Evolutionary conservation across 2,113 vertebrate species (phyloP).

Genomic region (Proterorhinus semilunaris): DNA sequence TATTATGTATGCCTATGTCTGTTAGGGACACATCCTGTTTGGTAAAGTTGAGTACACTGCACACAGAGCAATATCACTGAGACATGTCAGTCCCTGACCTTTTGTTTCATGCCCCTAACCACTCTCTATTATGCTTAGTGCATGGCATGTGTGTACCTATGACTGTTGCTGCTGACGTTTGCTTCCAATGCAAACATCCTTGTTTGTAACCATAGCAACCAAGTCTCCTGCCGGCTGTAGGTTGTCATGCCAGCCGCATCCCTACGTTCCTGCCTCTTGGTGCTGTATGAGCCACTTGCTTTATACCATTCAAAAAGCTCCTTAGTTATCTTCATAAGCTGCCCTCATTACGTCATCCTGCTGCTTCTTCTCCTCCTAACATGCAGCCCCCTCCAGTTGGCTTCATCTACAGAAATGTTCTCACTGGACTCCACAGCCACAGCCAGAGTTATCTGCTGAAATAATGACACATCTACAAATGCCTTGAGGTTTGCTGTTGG

Average conservation of each 20-base stretch:
- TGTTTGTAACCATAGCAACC: constrained; percentile 79
- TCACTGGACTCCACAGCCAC: constrained; percentile 23
- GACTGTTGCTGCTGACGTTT: constrained; percentile 57
- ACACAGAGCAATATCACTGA: constrained; percentile 1
- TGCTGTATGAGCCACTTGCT: constrained; percentile 51
- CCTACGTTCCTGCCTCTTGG: constrained; percentile 56
- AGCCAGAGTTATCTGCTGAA: constrained; percentile 33
- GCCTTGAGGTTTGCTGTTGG: constrained; percentile 10
- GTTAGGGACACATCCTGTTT: too few species aligned
- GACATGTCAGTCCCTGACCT: constrained; percentile 5
- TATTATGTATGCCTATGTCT: too few species aligned
- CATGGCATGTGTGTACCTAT: constrained; percentile 38
- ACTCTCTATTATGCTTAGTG: constrained; percentile 32
- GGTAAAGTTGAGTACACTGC: too few species aligned
- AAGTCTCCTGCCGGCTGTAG: constrained; percentile 68
- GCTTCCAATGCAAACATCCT: constrained; percentile 77
- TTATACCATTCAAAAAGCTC: constrained; percentile 10
- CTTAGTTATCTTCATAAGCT: constrained; percentile 20
- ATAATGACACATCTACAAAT: constrained; percentile 40
- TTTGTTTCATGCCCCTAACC: constrained; percentile 21
- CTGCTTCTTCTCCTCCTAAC: neutral
- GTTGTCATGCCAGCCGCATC: constrained; percentile 67
- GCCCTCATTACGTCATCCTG: constrained; percentile 1
- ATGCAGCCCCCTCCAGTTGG: constrained; percentile 11
- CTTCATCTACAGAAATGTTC: constrained; percentile 33